These are phyloP conservation scores for Iphiclides podalirius DNA, from an alignment of 2,888 invertebrate species.

Conservation along the genomic window DNA sequence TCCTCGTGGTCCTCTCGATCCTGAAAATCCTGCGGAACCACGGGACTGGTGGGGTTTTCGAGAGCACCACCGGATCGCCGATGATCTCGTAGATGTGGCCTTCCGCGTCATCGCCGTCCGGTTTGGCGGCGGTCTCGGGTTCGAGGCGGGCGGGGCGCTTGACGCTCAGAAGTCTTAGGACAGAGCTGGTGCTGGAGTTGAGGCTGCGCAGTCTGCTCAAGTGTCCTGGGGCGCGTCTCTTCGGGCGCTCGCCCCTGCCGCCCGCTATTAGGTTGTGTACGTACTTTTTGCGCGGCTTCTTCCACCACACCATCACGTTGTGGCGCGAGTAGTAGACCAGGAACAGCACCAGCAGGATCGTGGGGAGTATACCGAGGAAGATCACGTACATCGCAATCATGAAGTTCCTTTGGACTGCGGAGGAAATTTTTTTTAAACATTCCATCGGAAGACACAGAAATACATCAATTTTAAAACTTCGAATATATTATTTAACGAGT, in stretches of 20 bases:
- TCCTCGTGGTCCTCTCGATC: constrained; percentile 26
- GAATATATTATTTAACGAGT: no score
- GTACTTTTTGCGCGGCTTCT: constrained; percentile 75
- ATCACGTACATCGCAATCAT: constrained; percentile 91
- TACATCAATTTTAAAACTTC: no score
- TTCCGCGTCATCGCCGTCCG: constrained; percentile 18
- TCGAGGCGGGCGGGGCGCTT: constrained; percentile 23
- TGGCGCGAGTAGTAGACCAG: constrained; percentile 87
- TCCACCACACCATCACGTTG: constrained; percentile 79
- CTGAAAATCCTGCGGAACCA: constrained; percentile 27
- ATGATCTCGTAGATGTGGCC: constrained; percentile 27
- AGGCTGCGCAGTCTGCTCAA: constrained; percentile 30
- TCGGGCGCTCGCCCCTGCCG: constrained; percentile 11
- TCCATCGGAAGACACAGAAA: no score
- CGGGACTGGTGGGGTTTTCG: background rate
- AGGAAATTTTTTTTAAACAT: constrained; percentile 28
- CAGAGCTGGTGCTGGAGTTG: constrained; percentile 23
- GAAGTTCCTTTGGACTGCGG: constrained; percentile 86
- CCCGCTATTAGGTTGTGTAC: constrained; percentile 48
- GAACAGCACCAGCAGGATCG: constrained; percentile 83
- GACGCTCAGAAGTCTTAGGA: constrained; percentile 29
- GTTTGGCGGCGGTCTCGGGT: background rate
- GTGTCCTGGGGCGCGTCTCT: constrained; percentile 26
- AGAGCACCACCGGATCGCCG: constrained; percentile 4
- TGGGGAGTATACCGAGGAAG: constrained; percentile 91